phyloP scores from a whole-genome alignment of 2,888 invertebrate genomes.

The Doris montereyensis region DNA sequence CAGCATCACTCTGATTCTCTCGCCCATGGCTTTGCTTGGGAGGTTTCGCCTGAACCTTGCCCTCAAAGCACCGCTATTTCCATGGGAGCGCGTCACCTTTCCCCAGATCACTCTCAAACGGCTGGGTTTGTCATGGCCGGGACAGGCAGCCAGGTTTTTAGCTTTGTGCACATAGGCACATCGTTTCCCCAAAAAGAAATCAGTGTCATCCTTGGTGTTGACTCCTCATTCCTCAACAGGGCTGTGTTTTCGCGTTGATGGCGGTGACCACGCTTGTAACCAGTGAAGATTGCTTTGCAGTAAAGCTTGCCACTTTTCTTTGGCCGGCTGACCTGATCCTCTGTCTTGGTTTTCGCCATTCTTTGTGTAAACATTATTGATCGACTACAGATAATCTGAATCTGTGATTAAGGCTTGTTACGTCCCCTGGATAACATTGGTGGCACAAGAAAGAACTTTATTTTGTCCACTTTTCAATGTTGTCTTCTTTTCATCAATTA shows the following conservation, averaged over 20 bases:
- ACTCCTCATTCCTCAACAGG: conserved; percentile 94
- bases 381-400: too few relatives aligned
- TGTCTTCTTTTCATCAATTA: too few relatives aligned
- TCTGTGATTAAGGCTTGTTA: too few relatives aligned
- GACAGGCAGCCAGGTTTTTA: conserved; percentile 66
- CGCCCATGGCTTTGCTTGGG: conserved; percentile 98
- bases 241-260: conserved; percentile 99
- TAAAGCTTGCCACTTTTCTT: too few relatives aligned
- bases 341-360: too few relatives aligned
- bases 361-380: too few relatives aligned
- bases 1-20: conserved; percentile 97
- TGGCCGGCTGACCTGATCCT: too few relatives aligned
- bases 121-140: conserved; percentile 77
- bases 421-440: too few relatives aligned
- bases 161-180: conserved; percentile 97
- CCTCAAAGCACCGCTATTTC: conserved; percentile 94
- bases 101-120: conserved; percentile 94
- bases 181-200: conserved; percentile 96
- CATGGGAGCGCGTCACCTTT: conserved; percentile 97
- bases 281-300: conserved; percentile 96
- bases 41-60: conserved; percentile 98
- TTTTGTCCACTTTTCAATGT: too few relatives aligned
- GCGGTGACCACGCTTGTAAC: conserved; percentile 91
- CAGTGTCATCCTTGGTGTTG: conserved; percentile 80
- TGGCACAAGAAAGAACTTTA: too few relatives aligned